Percentiles rank a stretch among this genome's conserved stretches.
Conservation (phyloP, 2,888 invertebrate genomes). For the Acleris sparsana region DNA sequence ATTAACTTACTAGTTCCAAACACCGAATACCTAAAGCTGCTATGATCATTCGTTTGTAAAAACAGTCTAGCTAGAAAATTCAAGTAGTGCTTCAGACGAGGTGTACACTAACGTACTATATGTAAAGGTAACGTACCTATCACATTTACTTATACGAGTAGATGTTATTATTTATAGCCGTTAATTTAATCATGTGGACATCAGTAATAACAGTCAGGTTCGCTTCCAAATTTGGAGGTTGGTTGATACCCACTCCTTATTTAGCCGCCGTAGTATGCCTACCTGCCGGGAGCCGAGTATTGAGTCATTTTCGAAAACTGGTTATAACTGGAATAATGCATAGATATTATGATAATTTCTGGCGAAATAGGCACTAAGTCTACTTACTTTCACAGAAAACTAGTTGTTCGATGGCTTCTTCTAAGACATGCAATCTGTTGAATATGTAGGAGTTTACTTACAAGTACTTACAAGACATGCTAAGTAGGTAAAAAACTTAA, state of each 20-base stretch:
- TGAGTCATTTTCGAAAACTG: slow-evolving; percentile 28
- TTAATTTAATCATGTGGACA: slow-evolving; percentile 5
- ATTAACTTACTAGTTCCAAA: no score
- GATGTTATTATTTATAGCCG: background rate
- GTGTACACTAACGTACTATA: no score
- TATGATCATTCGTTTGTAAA: no score
- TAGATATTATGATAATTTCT: background rate
- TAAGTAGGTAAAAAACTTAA: no score
- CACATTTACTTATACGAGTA: background rate
- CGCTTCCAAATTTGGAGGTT: slow-evolving; percentile 27
- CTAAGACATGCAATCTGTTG: no score
- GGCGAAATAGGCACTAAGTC: background rate
- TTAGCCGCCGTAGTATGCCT: slow-evolving; percentile 20
- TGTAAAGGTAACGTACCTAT: background rate
- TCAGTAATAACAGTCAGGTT: slow-evolving; percentile 21
- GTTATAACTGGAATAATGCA: slow-evolving; percentile 14
- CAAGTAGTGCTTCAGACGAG: no score
- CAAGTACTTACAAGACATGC: no score
- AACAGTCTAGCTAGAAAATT: no score
- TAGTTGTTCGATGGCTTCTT: no score
- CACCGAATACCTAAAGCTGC: no score
- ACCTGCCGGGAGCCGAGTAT: slow-evolving; percentile 12
- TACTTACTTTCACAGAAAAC: background rate
- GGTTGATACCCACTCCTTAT: slow-evolving; percentile 24
- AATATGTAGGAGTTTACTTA: no score